A percentile compares a stretch with the other conserved stretches of the same genome.
phyloP scores from a whole-genome alignment of 2,113 vertebrate species.

The Arvicanthis niloticus region DNA sequence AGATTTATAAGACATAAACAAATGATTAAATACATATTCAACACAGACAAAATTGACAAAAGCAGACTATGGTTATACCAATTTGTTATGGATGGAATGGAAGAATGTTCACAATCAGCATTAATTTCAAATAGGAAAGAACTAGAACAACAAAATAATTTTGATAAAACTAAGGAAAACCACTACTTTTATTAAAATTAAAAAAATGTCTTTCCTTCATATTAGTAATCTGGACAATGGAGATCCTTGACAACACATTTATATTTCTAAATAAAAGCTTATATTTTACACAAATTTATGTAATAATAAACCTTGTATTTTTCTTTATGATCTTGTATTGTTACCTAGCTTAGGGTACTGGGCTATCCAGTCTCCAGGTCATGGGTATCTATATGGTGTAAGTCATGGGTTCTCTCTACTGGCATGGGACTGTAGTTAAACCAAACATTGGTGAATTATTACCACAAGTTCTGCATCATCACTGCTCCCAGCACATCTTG shows the following conservation, averaged over 20 bases:
- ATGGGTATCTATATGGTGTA: too few relatives aligned
- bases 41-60: too few relatives aligned
- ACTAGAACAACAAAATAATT: background rate
- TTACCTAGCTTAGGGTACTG: too few relatives aligned
- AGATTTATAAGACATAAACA: too few relatives aligned
- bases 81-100: background rate
- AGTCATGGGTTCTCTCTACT: too few relatives aligned
- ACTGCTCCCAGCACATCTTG: too few relatives aligned
- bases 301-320: background rate
- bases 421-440: too few relatives aligned
- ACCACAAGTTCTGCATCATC: too few relatives aligned
- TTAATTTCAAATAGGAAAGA: background rate
- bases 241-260: background rate
- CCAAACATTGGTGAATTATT: too few relatives aligned
- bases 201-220: background rate
- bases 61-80: too few relatives aligned
- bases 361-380: too few relatives aligned
- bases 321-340: background rate
- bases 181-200: background rate
- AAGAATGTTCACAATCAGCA: background rate
- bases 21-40: too few relatives aligned
- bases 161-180: background rate
- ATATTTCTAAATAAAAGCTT: background rate
- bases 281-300: background rate
- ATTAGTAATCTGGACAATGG: background rate